A percentile compares a stretch with the other conserved stretches of the same genome.
Evolutionary conservation across 2,797 vertebrate genomes (phyloP).

Genomic region (Erithacus rubecula): DNA sequence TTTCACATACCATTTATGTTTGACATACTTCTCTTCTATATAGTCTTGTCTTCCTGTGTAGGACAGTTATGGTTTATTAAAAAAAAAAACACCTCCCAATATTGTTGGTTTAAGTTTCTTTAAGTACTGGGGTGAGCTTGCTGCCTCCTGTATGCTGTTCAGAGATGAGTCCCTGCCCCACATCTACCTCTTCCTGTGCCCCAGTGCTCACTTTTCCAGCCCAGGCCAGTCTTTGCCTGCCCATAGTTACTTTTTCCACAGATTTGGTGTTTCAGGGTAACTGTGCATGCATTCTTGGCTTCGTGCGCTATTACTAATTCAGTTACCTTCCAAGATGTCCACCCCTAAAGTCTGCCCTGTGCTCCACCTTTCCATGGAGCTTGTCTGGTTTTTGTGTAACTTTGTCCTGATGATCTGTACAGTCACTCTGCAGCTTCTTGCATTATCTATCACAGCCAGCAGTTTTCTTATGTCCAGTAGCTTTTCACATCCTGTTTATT

Average conservation of each 20-base stretch:
- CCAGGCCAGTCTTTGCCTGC: neutral
- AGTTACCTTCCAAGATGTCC: neutral
- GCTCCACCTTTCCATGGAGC: neutral
- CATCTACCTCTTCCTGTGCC: neutral
- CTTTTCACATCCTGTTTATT: neutral
- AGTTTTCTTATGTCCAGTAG: neutral
- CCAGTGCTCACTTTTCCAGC: neutral
- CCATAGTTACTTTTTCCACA: neutral
- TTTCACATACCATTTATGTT: neutral
- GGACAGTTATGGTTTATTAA: neutral
- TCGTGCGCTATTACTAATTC: accelerated
- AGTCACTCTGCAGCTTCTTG: neutral
- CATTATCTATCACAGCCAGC: neutral
- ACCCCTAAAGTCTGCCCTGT: neutral
- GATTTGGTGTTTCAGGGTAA: neutral
- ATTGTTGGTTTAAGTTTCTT: neutral
- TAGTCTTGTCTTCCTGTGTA: neutral
- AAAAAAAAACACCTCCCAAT: neutral
- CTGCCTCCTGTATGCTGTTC: neutral
- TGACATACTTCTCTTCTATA: neutral
- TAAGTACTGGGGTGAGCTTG: accelerated
- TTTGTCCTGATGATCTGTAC: neutral
- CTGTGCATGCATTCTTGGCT: accelerated
- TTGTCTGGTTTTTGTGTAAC: neutral
- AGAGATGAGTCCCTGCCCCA: neutral